phyloP scores from a whole-genome alignment of 2,113 vertebrate species.

The Coreoperca whiteheadi region DNA sequence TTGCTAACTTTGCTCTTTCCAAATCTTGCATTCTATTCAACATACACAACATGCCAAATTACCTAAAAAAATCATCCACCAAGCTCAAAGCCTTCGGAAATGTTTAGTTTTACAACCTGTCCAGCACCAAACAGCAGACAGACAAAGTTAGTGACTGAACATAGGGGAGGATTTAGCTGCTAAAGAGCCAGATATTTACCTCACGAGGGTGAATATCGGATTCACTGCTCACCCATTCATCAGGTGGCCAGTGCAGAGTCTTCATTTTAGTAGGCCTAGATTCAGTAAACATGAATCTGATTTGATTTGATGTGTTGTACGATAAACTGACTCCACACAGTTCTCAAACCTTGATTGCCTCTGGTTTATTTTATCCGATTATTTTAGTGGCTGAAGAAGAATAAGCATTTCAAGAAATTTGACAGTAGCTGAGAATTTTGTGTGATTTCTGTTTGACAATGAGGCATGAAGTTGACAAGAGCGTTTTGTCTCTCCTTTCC shows the following conservation, averaged over 20 bases:
- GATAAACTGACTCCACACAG: not conserved
- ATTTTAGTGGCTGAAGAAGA: not conserved
- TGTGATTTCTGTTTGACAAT: constrained; percentile 15
- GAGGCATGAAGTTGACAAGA: constrained; percentile 10
- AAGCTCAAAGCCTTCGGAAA: too few species aligned
- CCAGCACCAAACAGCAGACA: not conserved
- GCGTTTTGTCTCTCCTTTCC: constrained; percentile 43
- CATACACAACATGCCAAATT: too few species aligned
- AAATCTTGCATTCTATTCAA: too few species aligned
- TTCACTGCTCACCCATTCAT: not conserved
- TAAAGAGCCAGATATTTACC: not conserved
- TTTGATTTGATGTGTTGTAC: not conserved
- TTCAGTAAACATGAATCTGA: not conserved
- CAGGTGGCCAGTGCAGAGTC: not conserved
- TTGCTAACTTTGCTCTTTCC: too few species aligned
- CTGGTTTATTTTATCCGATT: not conserved
- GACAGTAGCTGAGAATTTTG: not conserved
- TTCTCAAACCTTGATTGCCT: not conserved
- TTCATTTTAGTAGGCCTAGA: not conserved
- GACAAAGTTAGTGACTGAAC: not conserved
- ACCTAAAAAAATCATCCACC: too few species aligned
- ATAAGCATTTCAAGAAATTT: not conserved
- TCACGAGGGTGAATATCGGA: not conserved
- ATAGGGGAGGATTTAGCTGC: not conserved
- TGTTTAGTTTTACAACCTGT: too few species aligned